Evolutionary conservation across 2,888 invertebrate genomes (phyloP).

Genomic region (Taenaris catops): DNA sequence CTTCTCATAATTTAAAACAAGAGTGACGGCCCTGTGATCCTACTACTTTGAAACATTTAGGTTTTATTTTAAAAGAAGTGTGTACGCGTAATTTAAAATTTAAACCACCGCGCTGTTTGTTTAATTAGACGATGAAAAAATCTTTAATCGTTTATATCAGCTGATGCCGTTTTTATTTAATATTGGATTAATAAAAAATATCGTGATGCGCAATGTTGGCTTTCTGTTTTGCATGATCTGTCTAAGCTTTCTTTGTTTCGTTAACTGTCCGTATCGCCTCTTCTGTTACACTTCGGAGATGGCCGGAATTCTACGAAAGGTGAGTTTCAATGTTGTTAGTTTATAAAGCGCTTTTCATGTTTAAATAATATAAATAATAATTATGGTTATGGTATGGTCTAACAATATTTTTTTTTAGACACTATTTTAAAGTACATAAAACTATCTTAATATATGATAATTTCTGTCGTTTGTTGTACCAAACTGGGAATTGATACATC

Average conservation of each 20-base stretch:
- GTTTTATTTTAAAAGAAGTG: slow-evolving; percentile 9
- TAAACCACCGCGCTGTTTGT: background rate
- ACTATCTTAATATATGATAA: no score
- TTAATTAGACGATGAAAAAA: background rate
- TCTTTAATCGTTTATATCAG: background rate
- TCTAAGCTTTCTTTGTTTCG: slow-evolving; percentile 31
- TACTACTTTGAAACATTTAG: slow-evolving; percentile 7
- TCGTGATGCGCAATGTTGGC: slow-evolving; percentile 25
- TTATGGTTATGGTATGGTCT: no score
- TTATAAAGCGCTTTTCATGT: slow-evolving; percentile 4
- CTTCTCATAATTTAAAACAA: slow-evolving; percentile 8
- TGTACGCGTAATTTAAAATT: slow-evolving; percentile 14
- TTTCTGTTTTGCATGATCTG: slow-evolving; percentile 34
- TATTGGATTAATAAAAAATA: slow-evolving; percentile 6
- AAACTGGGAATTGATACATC: no score
- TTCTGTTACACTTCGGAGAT: slow-evolving; percentile 2
- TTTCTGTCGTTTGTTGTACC: no score
- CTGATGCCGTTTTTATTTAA: slow-evolving; percentile 3
- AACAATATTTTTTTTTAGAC: no score
- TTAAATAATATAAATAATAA: no score
- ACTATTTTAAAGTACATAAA: no score
- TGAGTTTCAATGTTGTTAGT: slow-evolving; percentile 15
- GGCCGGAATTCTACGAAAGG: slow-evolving; percentile 12
- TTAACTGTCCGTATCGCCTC: slow-evolving; percentile 11
- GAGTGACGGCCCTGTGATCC: slow-evolving; percentile 23